Percentiles rank a stretch among this genome's conserved stretches.
Conservation (phyloP, 2,113 vertebrate species). For the Xiphophorus hellerii region DNA sequence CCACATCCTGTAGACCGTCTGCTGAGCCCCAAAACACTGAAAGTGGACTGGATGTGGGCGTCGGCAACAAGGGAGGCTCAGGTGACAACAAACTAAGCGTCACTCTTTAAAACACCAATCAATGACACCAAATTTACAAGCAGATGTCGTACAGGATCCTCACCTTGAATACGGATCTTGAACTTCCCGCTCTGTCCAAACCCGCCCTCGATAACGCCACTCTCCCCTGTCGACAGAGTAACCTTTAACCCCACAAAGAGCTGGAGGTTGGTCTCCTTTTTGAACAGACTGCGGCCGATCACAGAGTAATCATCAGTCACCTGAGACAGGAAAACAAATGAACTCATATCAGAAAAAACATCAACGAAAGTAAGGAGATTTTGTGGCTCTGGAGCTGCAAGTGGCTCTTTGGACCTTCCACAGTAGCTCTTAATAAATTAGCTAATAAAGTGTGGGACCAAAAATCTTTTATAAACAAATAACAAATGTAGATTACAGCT, state of each 20-base stretch:
- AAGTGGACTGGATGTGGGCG: slow-evolving; percentile 14
- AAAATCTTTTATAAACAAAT: too few relatives aligned
- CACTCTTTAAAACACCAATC: neutral
- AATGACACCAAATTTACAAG: neutral
- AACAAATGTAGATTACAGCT: too few relatives aligned
- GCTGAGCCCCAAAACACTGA: slow-evolving; percentile 23
- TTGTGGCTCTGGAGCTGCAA: too few relatives aligned
- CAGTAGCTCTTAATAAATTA: too few relatives aligned
- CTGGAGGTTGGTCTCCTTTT: slow-evolving; percentile 98
- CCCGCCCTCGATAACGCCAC: slow-evolving; percentile 89
- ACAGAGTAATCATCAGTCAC: slow-evolving; percentile 91
- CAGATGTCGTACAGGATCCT: slow-evolving; percentile 34
- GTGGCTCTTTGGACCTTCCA: too few relatives aligned
- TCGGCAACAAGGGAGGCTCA: neutral
- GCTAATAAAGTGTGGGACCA: too few relatives aligned
- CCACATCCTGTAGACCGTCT: slow-evolving; percentile 76
- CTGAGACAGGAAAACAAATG: slow-evolving; percentile 68
- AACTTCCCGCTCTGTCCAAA: slow-evolving; percentile 98
- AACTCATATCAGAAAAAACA: neutral
- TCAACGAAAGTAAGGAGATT: neutral
- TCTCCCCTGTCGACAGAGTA: slow-evolving; percentile 90
- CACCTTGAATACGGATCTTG: slow-evolving; percentile 91
- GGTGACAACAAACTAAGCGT: neutral
- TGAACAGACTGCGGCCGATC: slow-evolving; percentile 95
- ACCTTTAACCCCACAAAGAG: slow-evolving; percentile 95